Evolutionary conservation across 2,888 invertebrate species (phyloP), one percentile per base, ranked within the genome.

Genomic region (Cancer borealis): DNA sequence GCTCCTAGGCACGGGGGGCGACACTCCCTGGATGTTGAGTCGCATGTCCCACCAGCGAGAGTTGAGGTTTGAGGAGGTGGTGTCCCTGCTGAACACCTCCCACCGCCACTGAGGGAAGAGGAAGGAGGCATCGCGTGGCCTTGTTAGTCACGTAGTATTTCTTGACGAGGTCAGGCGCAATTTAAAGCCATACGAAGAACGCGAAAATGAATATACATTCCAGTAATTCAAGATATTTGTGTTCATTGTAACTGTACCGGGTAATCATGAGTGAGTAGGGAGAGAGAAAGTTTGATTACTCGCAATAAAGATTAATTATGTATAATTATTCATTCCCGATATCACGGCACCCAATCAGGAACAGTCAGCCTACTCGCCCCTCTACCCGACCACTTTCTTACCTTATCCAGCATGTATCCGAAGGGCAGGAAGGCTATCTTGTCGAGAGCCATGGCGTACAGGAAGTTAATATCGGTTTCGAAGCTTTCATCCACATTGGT

Each of bases 341-440:
- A 49, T 12, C 14, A 4, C 12, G 8, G 54, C 2, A 60, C 21
- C 17, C 60, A 60, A 17, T 1, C 21, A 21, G 60, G 21, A 60
- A 60, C 14, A 17, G 60, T 21, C 4, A 73, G 21, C 10, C 4
- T 26, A 73, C 10, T 73, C 73, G 26, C n/a, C 26, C 6, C 8
- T 26, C 3, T 60, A 60, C 10, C 84, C 10, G 39, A 30, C 14
- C 84, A 54, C 54, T 17, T 14, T 4, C 89, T 49, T 30, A 95
- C 95, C 92, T 93, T 97, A 96, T 99, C 99, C 97, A 98, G 97
- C 0, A 98, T 97, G 96, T 98, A 97, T 0, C 98, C 98, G 96
- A 98, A 99, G 0, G 99, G 98, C 89, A 99, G 96, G 96, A 98
- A 98, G 1, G 98, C 98, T 5, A 98, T 97, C 96, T 99, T 98